phyloP scores from a whole-genome alignment of 2,888 invertebrate genomes.

The Matsumyia berberina region DNA sequence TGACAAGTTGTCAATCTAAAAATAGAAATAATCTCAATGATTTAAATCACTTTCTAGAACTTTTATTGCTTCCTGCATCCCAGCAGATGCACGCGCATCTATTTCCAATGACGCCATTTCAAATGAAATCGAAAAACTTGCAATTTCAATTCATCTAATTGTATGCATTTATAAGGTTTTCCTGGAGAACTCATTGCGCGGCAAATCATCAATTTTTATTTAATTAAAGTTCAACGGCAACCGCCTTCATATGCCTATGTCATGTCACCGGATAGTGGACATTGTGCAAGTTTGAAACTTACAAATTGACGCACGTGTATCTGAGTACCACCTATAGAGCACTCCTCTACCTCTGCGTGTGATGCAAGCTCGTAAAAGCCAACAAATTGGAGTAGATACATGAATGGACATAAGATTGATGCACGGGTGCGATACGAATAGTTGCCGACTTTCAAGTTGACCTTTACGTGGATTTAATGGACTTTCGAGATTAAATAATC shows the following conservation, averaged over 20 bases:
- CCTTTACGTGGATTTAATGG: constrained; percentile 18
- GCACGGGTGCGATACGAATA: constrained; percentile 24
- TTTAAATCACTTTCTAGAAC: neutral
- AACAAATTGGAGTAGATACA: constrained; percentile 1
- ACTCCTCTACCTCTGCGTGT: neutral
- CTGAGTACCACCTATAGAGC: neutral
- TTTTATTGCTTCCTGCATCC: neutral
- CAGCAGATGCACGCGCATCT: neutral
- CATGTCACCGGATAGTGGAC: neutral
- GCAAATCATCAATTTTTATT: constrained; percentile 22
- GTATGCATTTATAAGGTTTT: constrained; percentile 13
- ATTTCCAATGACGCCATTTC: neutral
- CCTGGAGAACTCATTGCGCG: neutral
- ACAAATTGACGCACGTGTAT: constrained; percentile 1
- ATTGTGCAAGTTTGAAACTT: neutral
- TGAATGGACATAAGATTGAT: constrained; percentile 27
- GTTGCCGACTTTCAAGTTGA: constrained; percentile 10
- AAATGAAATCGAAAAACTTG: constrained; percentile 6
- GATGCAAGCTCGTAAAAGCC: neutral
- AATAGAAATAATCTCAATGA: constrained; percentile 3
- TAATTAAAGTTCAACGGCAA: constrained; percentile 30
- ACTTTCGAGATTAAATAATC: constrained; percentile 7
- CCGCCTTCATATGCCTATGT: neutral
- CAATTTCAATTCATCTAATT: constrained; percentile 1
- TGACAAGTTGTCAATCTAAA: too few species aligned